Base-by-base conservation (phyloP, 2,113 vertebrate species). In the Morone saxatilis region DNA sequence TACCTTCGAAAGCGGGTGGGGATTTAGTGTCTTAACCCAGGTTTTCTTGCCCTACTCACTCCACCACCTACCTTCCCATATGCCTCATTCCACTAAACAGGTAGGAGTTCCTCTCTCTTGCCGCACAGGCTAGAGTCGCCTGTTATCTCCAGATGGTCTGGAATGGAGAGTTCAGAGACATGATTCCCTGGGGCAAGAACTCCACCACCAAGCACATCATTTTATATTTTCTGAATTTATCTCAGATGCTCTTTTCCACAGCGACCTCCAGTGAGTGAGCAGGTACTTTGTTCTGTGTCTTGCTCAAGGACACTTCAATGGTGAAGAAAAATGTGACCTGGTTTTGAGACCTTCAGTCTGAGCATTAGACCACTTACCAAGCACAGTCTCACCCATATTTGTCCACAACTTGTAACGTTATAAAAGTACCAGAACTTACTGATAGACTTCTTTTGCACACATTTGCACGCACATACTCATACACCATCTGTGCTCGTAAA, bases 71-170 rank as follows among this genome's bases (percentile, higher is more conserved):
- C 68, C 69, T 72, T 48, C 79, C 79, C 81, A 56, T 76, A 72
- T 71, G 81, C 72, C 80, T 61, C 71, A 56, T 87, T 88, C 82
- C 72, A 73, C 19, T 66, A 70, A 76, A 69, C 76, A 88, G 89
- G 78, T 81, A 72, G 61, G 86, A 82, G 76, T 62, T 70, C 81
- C 73, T 91, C 60, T 43, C 17, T 76, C 36, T 48, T 59, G 13
- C 84, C 71, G 78, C 11, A 60, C 72, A 77, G 56, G 16, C 68
- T 31, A 7, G 40, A 80, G 71, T 76, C 47, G 20, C 40, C 78
- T 11, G 54, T 82, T 86, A 83, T 84, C 84, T 91, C 86, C 93
- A 92, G 90, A 92, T 92, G 93, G 88, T 88, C 63, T 9, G 61
- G 61, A 66, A 83, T 88, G 83, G 87, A 81, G 74, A 85, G 75